Base-by-base conservation (phyloP, 2,113 vertebrate species). In the Anser cygnoides region DNA sequence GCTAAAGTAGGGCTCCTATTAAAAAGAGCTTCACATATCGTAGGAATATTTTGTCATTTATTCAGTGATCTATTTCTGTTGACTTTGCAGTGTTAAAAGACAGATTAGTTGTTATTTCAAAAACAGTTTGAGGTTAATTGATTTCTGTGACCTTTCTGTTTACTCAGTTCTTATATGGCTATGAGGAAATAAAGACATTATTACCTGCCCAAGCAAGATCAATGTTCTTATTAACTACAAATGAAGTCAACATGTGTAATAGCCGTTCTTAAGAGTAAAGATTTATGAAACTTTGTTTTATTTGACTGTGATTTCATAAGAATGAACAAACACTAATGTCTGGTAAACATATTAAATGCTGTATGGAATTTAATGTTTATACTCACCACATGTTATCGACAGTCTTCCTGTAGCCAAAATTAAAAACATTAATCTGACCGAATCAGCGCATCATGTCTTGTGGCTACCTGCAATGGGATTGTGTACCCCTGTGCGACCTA, bases 351-450 rank as follows among this genome's bases (percentile, higher is more conserved):
- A 59, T 66, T 39, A n/a, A 90, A 52, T 31, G 15, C 10, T 73
- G 3, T 21, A n/a, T 54, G n/a, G 37, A 85, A 58, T 87, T 85
- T 70, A 83, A 37, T 61, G 50, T 65, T 50, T 54, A 41, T 74
- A 61, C 22, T 83, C 41, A 52, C 8, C 1, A 0, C 46, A 7
- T 46, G 23, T 55, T 91, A 43, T 29, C 3, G 3, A 37, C 39
- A 85, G n/a, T 59, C 19, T 89, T 72, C 21, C 33, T 84, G 55
- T 46, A 83, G 44, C 73, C 9, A 4, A 81, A 92, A 62, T 72
- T 62, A 66, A 80, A 95, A 87, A 58, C 29, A 90, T 67, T 84
- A 72, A 67, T 84, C 78, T 90, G 68, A 68, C 73, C 58, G 76
- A 75, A 74, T 57, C 4, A 2, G 15, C 29, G 41, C 72, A 54